Base-by-base conservation (phyloP, 2,113 vertebrate species). In the Triplophysa dalaica region DNA sequence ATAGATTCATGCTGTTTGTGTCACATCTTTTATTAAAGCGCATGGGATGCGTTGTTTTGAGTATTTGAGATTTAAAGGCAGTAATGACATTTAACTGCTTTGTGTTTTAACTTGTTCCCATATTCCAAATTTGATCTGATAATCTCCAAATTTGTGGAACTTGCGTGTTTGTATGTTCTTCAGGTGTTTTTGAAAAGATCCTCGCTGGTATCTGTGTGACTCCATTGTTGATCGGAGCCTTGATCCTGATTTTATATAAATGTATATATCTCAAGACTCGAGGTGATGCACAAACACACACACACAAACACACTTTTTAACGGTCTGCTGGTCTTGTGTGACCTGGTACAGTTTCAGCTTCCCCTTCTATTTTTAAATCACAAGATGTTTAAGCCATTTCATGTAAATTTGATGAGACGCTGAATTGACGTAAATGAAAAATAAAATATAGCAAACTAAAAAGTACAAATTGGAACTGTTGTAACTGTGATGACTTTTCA, bases 221-320 rank as follows among this genome's bases (percentile, higher is more conserved):
- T 60, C 50, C 76, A 9, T 38, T 83, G 66, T 19, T 83, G 72
- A 66, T 80, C 17, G 66, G 72, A 11, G 77, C 50, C 13, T 70
- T 52, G 22, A 12, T 52, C 19, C 50, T 83, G 22, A 41, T 78
- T 0, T 26, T 66, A 4, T 80, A 26, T 41, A 80, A 10, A 38
- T 50, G 21, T 19, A 43, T 45, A 82, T 22, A 22, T 16, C 60
- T 33, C 38, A 75, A 17, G 26, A 54, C n/a, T 22, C 21, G 14
- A 69, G 77, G 81, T 83, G 60, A 69, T 0, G 11, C n/a, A 54
- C 65, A 43, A 33, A 21, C 14, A 38, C 10, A 4, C n/a, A 56
- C 52, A 56, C 5, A 58, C 54, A 26, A 1, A 58, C 54, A 58
- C 19, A 17, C 33, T 26, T 9, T 74, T 48, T 62, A 62, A n/a